Percentiles rank a stretch among this genome's conserved stretches.
These are phyloP conservation scores for Rousettus leschenaultii DNA, from an alignment of 2,113 vertebrate genomes.

Conservation along the genomic window DNA sequence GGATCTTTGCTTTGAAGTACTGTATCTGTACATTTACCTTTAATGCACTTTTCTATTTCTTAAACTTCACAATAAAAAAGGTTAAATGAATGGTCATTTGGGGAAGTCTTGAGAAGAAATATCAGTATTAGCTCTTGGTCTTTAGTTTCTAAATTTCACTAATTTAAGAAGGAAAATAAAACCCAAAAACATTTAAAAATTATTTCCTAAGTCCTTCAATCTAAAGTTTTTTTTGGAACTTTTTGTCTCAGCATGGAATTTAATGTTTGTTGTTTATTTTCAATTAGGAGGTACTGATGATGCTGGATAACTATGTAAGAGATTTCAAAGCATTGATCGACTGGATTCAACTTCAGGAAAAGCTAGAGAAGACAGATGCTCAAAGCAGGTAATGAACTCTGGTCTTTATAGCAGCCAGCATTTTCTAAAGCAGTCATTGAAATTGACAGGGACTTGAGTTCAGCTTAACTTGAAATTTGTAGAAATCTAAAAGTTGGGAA, in stretches of 20 bases:
- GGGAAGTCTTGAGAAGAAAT: neutral
- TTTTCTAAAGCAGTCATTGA: neutral
- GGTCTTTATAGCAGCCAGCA: neutral
- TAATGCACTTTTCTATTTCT: neutral
- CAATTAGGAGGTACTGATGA: conserved; percentile 96
- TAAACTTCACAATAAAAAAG: neutral
- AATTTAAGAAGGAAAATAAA: neutral
- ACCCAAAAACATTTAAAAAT: neutral
- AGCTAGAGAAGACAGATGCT: conserved; percentile 98
- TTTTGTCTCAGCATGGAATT: neutral
- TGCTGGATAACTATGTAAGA: conserved; percentile 98
- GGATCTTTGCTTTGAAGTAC: neutral
- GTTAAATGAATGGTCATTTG: neutral
- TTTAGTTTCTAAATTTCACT: neutral
- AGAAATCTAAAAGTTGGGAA: neutral
- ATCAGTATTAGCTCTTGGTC: neutral
- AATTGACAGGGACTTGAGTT: neutral
- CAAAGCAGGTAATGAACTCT: conserved; percentile 92
- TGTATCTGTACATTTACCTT: neutral
- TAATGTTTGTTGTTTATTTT: conserved; percentile 61
- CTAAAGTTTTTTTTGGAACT: neutral
- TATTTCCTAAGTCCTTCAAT: neutral
- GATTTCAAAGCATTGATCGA: conserved; percentile 99
- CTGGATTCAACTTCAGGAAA: conserved; percentile 99
- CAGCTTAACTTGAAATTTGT: neutral